Conservation (phyloP, 2,113 vertebrate species). For the Morone saxatilis region DNA sequence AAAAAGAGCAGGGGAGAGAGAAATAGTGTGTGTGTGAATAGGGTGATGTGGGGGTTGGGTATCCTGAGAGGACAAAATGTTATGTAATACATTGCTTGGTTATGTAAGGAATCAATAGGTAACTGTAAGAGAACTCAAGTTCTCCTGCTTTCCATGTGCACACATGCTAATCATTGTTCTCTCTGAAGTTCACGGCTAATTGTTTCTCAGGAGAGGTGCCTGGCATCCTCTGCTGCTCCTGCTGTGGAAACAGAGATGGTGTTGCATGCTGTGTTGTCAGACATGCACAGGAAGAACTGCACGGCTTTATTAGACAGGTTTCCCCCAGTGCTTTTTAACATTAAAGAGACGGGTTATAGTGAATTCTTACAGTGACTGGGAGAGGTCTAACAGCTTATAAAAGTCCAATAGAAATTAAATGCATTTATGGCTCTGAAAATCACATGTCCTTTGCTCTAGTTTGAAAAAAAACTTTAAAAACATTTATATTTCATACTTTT, state of each 20-base stretch:
- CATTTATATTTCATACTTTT: slow-evolving; percentile 10
- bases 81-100: slow-evolving; percentile 64
- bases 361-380: slow-evolving; percentile 12
- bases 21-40: neutral
- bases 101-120: slow-evolving; percentile 75
- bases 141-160: neutral
- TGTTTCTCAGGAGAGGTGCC: slow-evolving; percentile 75
- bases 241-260: slow-evolving; percentile 53
- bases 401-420: neutral
- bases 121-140: slow-evolving; percentile 27
- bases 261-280: slow-evolving; percentile 64
- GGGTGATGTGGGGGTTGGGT: slow-evolving; percentile 24
- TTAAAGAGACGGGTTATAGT: slow-evolving; percentile 17
- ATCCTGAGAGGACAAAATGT: slow-evolving; percentile 45
- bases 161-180: slow-evolving; percentile 72
- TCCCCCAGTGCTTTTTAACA: slow-evolving; percentile 31
- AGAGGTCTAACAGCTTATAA: neutral
- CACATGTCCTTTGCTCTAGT: neutral
- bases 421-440: neutral
- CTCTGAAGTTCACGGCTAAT: slow-evolving; percentile 75
- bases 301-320: slow-evolving; percentile 33
- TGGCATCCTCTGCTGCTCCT: slow-evolving; percentile 63
- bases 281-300: slow-evolving; percentile 22
- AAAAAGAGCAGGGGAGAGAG: slow-evolving; percentile 18
- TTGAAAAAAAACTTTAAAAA: neutral